These are phyloP conservation scores for Ormyrus labotus DNA, from an alignment of 2,888 invertebrate genomes.

Conservation along the genomic window DNA sequence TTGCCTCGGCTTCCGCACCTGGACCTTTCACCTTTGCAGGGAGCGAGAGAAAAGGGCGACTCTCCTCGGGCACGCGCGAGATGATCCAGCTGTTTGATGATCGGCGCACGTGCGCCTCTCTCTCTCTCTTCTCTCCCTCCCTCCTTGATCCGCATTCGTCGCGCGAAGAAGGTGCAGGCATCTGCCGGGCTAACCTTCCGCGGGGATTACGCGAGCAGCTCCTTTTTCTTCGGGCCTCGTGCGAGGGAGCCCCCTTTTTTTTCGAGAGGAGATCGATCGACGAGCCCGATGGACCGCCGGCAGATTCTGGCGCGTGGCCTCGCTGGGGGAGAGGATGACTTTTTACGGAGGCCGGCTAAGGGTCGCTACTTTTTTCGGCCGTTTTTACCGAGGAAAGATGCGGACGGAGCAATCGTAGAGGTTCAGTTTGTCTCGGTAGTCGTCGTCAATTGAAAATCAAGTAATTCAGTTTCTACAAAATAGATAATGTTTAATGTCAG, in stretches of 20 bases:
- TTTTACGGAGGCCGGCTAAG: not conserved
- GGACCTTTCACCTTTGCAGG: not conserved
- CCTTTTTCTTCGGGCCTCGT: constrained; percentile 27
- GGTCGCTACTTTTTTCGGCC: not conserved
- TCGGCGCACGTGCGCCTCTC: constrained; percentile 69
- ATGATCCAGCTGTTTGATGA: constrained; percentile 75
- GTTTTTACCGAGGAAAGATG: too few relatives aligned
- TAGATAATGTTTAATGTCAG: too few relatives aligned
- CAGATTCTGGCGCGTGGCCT: too few relatives aligned
- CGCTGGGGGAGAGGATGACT: too few relatives aligned
- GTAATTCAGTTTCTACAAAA: too few relatives aligned
- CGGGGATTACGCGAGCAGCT: constrained; percentile 29
- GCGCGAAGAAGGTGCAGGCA: constrained; percentile 37
- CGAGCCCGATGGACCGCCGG: not conserved
- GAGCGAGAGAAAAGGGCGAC: constrained; percentile 23
- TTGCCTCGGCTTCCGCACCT: not conserved
- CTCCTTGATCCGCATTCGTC: constrained; percentile 42
- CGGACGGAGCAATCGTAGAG: too few relatives aligned
- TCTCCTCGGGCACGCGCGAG: constrained; percentile 43
- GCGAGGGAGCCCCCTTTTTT: constrained; percentile 26
- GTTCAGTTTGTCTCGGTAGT: too few relatives aligned
- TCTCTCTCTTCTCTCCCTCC: constrained; percentile 2
- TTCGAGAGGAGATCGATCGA: constrained; percentile 38
- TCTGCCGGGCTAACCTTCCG: constrained; percentile 9
- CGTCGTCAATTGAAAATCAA: too few relatives aligned